Conservation (phyloP, 2,888 invertebrate genomes). For the Alitta virens region DNA sequence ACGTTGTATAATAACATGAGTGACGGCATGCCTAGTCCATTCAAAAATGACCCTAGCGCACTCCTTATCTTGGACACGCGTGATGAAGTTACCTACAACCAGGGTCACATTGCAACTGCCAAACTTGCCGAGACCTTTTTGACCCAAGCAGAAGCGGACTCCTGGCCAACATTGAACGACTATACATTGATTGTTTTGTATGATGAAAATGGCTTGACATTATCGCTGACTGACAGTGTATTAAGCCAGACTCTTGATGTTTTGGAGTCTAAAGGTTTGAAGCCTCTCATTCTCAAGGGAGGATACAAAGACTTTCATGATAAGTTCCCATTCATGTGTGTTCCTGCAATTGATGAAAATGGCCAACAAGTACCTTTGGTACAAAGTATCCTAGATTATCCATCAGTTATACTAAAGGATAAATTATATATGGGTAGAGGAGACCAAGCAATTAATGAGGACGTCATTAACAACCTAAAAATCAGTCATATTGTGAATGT, state of each 20-base stretch:
- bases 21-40: too few species aligned
- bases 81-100: too few species aligned
- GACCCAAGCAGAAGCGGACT: too few species aligned
- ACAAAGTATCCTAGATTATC: constrained; percentile 37
- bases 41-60: too few species aligned
- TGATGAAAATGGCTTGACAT: constrained; percentile 28
- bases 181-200: constrained; percentile 44
- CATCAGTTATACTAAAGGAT: constrained; percentile 42
- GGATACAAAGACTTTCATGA: constrained; percentile 33
- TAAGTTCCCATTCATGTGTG: constrained; percentile 34
- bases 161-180: constrained; percentile 18
- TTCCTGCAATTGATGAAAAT: neutral
- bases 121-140: too few species aligned
- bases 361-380: constrained; percentile 27
- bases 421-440: constrained; percentile 44
- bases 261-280: constrained; percentile 8
- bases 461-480: constrained; percentile 34
- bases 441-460: constrained; percentile 42
- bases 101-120: too few species aligned
- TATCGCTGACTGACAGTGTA: constrained; percentile 28
- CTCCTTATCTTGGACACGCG: too few species aligned
- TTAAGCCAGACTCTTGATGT: constrained; percentile 18
- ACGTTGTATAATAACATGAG: too few species aligned
- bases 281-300: constrained; percentile 35
- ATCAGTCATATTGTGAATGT: constrained; percentile 46